Evolutionary conservation across 2,888 invertebrate species (phyloP).

Genomic region (Microdon myrmicae): DNA sequence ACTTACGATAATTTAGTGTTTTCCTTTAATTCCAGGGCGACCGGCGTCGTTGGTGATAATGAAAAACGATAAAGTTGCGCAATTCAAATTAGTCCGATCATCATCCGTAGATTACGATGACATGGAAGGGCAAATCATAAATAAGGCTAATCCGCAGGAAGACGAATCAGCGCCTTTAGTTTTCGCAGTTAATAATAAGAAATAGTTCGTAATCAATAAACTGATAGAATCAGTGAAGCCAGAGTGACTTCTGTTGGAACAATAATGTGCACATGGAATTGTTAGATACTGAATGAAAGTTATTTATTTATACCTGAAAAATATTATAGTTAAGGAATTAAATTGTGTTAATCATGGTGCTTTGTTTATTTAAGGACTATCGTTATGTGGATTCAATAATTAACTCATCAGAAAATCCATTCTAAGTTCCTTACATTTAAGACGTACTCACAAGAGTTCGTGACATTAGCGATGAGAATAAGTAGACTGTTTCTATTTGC

Average conservation of each 20-base stretch:
- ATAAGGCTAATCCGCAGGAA: constrained; percentile 58
- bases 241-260: background rate
- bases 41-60: constrained; percentile 66
- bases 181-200: constrained; percentile 63
- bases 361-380: background rate
- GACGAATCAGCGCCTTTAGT: constrained; percentile 65
- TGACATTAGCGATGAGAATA: too few species aligned
- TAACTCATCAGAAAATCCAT: too few species aligned
- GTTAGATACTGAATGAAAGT: too few species aligned
- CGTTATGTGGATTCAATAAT: too few species aligned
- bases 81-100: constrained; percentile 65
- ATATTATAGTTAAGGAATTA: constrained; percentile 20
- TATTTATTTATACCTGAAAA: too few species aligned
- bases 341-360: background rate
- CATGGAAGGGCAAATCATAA: constrained; percentile 60
- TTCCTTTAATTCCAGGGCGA: constrained; percentile 57
- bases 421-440: too few species aligned
- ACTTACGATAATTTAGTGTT: background rate
- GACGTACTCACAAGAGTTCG: too few species aligned
- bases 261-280: too few species aligned
- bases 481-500: too few species aligned
- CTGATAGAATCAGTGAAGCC: background rate
- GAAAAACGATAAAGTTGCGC: constrained; percentile 61
- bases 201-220: constrained; percentile 51
- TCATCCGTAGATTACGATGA: constrained; percentile 66